Conservation (phyloP, 2,888 invertebrate genomes). For the Apocheima hispidaria region DNA sequence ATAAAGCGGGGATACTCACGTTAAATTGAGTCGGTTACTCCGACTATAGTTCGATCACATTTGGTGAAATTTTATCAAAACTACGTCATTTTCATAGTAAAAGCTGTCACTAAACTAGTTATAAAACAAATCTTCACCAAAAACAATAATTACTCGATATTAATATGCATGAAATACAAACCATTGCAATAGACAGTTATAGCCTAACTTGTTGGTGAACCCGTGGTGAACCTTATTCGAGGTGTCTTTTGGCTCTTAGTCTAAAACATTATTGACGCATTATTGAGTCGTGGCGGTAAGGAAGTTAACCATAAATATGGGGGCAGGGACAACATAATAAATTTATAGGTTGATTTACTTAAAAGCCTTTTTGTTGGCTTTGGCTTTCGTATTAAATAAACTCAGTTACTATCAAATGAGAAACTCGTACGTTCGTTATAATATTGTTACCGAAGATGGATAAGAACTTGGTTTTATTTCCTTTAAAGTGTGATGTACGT, state of each 20-base stretch:
- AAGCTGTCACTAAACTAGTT: no score
- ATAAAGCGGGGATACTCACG: no score
- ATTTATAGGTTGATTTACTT: conserved; percentile 61
- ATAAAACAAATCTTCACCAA: no score
- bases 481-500: not conserved
- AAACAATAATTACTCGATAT: no score
- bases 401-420: conserved; percentile 3
- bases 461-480: not conserved
- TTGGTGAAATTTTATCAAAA: no score
- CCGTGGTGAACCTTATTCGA: conserved; percentile 6
- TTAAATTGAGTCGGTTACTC: no score
- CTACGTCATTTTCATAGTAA: no score
- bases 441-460: conserved; percentile 6
- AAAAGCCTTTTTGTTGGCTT: conserved; percentile 55
- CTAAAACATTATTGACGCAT: conserved; percentile 58
- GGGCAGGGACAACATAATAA: conserved; percentile 48
- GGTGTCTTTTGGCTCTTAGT: conserved; percentile 7
- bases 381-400: conserved; percentile 39
- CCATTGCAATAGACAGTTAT: not conserved
- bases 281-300: conserved; percentile 68
- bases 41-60: no score
- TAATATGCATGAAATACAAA: no score
- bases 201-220: not conserved
- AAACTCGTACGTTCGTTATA: conserved; percentile 12
- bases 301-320: conserved; percentile 64